A percentile compares a stretch with the other conserved stretches of the same genome.
phyloP scores from a whole-genome alignment of 1,140 invertebrate genomes.

The Zaprionus tsacasi region DNA sequence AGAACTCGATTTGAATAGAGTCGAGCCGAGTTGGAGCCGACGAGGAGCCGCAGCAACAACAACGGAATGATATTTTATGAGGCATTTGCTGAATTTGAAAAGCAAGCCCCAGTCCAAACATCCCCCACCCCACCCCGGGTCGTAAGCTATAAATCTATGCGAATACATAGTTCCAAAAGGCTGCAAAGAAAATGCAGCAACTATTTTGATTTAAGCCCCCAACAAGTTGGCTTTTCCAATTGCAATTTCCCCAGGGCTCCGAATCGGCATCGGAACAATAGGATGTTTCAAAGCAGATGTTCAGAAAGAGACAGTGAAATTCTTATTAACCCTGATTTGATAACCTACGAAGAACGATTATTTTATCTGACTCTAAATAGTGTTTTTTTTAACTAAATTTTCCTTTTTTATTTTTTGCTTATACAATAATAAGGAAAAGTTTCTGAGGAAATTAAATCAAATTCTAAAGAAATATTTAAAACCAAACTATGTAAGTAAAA shows the following conservation, averaged over 20 bases:
- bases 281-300: background rate
- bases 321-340: too few relatives aligned
- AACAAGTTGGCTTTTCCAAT: slow-evolving; percentile 1
- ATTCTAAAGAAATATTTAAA: too few relatives aligned
- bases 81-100: slow-evolving; percentile 30
- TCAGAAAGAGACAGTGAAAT: background rate
- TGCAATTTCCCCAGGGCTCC: background rate
- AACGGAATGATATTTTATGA: slow-evolving; percentile 38
- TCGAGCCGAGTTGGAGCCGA: slow-evolving; percentile 3
- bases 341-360: too few relatives aligned
- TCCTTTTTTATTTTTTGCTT: too few relatives aligned
- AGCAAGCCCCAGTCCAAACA: slow-evolving; percentile 3
- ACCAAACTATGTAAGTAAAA: too few relatives aligned
- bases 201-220: slow-evolving; percentile 6
- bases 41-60: slow-evolving; percentile 16
- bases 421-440: too few relatives aligned
- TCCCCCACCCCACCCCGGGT: background rate
- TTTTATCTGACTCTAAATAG: too few relatives aligned
- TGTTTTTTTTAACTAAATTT: too few relatives aligned
- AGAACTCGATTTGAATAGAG: slow-evolving; percentile 78
- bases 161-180: background rate
- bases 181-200: slow-evolving; percentile 10
- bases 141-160: slow-evolving; percentile 11
- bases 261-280: background rate
- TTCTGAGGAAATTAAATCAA: too few relatives aligned